Percentiles rank a stretch among this genome's conserved stretches.
Conservation (phyloP, 2,113 vertebrate species). For the Chaetodon trifascialis region DNA sequence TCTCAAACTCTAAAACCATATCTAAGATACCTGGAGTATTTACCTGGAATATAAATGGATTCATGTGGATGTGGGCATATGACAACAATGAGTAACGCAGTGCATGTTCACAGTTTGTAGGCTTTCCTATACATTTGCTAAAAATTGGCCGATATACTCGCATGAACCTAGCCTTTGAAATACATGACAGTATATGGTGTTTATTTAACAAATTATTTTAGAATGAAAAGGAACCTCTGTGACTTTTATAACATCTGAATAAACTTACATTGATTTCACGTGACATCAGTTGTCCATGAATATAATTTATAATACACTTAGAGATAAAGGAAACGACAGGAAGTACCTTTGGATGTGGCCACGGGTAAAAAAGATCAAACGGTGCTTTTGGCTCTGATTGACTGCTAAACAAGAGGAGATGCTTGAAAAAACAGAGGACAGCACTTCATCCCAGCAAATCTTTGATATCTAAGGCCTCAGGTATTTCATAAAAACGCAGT, state of each 20-base stretch:
- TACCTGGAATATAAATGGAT: constrained; percentile 67
- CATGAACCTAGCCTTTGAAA: constrained; percentile 40
- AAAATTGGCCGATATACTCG: constrained; percentile 30
- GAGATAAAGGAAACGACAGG: constrained; percentile 41
- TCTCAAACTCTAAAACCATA: constrained; percentile 67
- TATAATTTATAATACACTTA: constrained; percentile 57
- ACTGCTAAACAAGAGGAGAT: constrained; percentile 53
- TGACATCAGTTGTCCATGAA: constrained; percentile 50
- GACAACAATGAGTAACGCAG: constrained; percentile 46
- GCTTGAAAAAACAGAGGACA: constrained; percentile 69
- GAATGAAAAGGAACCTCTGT: constrained; percentile 29
- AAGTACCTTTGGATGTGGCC: constrained; percentile 57
- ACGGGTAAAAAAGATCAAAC: constrained; percentile 63
- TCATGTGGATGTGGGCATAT: constrained; percentile 41
- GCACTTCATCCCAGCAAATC: constrained; percentile 62
- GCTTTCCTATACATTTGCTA: constrained; percentile 43
- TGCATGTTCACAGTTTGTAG: constrained; percentile 64
- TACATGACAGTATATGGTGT: constrained; percentile 13
- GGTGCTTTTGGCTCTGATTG: constrained; percentile 45
- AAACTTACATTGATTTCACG: constrained; percentile 39
- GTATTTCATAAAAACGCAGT: constrained; percentile 75
- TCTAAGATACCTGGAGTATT: constrained; percentile 64
- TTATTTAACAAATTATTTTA: constrained; percentile 31
- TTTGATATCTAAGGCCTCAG: constrained; percentile 81
- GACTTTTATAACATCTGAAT: constrained; percentile 29